A percentile compares a stretch with the other conserved stretches of the same genome.
phyloP scores from a whole-genome alignment of 2,888 invertebrate species.

The Andrena flavipes region DNA sequence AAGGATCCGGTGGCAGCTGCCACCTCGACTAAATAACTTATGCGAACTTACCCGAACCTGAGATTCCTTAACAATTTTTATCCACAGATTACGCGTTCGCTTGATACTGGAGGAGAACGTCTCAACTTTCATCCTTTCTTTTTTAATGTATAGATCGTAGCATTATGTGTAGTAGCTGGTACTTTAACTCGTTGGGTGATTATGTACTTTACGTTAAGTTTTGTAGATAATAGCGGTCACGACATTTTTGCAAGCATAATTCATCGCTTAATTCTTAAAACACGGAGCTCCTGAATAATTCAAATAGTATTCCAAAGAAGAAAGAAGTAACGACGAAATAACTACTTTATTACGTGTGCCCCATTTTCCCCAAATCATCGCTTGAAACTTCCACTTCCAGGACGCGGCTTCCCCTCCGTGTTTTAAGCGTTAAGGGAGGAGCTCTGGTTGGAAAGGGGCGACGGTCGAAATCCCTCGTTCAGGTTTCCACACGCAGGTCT shows the following conservation, averaged over 20 bases:
- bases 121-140: slow-evolving; percentile 20
- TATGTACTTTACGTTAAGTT: slow-evolving; percentile 38
- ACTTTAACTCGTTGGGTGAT: slow-evolving; percentile 36
- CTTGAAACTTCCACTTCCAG: background rate
- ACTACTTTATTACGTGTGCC: background rate
- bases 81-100: slow-evolving; percentile 6
- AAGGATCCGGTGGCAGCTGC: slow-evolving; percentile 1
- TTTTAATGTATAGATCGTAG: slow-evolving; percentile 35
- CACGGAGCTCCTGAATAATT: background rate
- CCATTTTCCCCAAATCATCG: background rate
- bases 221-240: slow-evolving; percentile 32
- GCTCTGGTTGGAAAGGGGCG: background rate
- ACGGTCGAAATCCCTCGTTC: slow-evolving; percentile 5
- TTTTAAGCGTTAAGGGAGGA: slow-evolving; percentile 22
- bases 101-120: slow-evolving; percentile 9
- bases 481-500: slow-evolving; percentile 2
- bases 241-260: slow-evolving; percentile 22
- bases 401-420: background rate
- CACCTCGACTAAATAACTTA: slow-evolving; percentile 26
- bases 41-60: background rate
- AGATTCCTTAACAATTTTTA: background rate
- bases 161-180: slow-evolving; percentile 25
- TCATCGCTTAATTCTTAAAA: slow-evolving; percentile 26
- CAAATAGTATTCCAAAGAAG: background rate
- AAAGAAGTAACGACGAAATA: background rate